Evolutionary conservation across 2,113 vertebrate species (phyloP), one percentile per base, ranked within the genome.

Genomic region (Numenius arquata): DNA sequence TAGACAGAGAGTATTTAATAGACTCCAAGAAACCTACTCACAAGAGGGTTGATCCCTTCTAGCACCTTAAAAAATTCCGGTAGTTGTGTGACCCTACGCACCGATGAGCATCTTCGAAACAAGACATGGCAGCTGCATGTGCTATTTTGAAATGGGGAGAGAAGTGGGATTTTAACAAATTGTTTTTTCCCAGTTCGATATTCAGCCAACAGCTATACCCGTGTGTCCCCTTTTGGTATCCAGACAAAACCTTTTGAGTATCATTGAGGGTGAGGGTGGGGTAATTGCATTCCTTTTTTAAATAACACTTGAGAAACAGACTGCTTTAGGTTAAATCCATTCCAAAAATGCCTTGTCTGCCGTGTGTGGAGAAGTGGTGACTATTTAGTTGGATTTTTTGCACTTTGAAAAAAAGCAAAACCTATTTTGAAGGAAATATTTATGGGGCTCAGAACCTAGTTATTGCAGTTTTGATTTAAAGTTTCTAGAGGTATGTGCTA

Each of bases 381-480:
- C 62, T 85, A 48, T 96, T 96, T 25, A 62, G 55, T 97, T 96
- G 65, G 91, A 93, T 75, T 96, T 98, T 98, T 98, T 98, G 97
- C 97, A 98, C 96, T 98, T 98, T 97, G 95, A 85, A 95, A 89
- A 48, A 55, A 93, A 91, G 47, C 43, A 70, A 93, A 95, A 93
- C 45, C 81, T 96, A 85, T 78, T 97, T 98, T 97, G 89, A 96
- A 96, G 96, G 96, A 93, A 86, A 95, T 98, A 97, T 97, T 98
- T 97, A 97, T 96, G 96, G 91, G 66, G 29, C 80, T 96, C 79
- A 89, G 53, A 93, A 82, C 92, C 79, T 73, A 50, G 55, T 18
- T 73, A 47, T 95, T 95, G 84, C 75, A 96, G 72, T 98, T 98
- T 93, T 98, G 97, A 95, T 96, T 98, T 98, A 94, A 98, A 97